These are phyloP conservation scores for Pseudorectes ferrugineus DNA, from an alignment of 2,113 vertebrate genomes.

Conservation along the genomic window DNA sequence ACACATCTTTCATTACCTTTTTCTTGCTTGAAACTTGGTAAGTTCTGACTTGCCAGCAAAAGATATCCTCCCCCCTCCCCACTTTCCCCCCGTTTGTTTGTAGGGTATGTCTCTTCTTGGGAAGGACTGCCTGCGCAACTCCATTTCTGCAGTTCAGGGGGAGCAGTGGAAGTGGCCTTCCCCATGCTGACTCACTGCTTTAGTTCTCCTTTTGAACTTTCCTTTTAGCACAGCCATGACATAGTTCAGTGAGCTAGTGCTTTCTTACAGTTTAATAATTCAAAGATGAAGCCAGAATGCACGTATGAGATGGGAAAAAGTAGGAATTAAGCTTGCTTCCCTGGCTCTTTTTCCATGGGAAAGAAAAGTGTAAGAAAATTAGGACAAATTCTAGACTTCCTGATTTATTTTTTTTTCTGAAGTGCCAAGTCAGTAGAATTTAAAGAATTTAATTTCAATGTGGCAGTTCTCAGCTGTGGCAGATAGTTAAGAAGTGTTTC, in stretches of 20 bases:
- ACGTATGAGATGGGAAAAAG: not conserved
- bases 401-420: not conserved
- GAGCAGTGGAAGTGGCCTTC: not conserved
- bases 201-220: not conserved
- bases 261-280: not conserved
- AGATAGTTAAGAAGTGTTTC: not conserved
- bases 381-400: not conserved
- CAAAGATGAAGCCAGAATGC: not conserved
- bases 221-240: not conserved
- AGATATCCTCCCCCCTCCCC: not conserved
- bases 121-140: fast-evolving
- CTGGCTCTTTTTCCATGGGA: not conserved
- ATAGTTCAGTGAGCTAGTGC: not conserved
- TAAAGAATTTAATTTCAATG: not conserved
- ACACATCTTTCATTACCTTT: not conserved
- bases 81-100: not conserved
- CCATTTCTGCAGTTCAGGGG: not conserved
- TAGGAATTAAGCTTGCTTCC: not conserved
- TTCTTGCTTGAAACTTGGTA: not conserved
- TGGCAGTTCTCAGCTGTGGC: not conserved
- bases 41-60: not conserved
- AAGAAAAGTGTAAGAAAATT: not conserved
- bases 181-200: not conserved
- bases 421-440: not conserved
- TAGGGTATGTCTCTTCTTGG: not conserved